Evolutionary conservation across 1,140 invertebrate genomes (phyloP).

Genomic region (Papilio polyxenes): DNA sequence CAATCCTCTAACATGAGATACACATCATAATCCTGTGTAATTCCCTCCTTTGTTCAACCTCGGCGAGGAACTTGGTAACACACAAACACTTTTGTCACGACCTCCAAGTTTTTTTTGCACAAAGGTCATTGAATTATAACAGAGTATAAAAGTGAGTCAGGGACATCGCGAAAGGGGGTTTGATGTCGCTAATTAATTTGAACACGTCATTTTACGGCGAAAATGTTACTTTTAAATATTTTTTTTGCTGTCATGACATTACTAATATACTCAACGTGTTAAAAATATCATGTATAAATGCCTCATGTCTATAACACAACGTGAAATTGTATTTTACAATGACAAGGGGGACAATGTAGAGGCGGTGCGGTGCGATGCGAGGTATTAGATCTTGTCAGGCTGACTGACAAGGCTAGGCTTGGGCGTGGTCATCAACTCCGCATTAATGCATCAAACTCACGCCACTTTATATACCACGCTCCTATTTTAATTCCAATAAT

Average conservation of each 20-base stretch:
- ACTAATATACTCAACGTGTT: not conserved
- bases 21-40: not conserved
- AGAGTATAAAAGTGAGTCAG: not conserved
- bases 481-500: not conserved
- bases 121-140: conserved; percentile 12
- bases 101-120: not conserved
- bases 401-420: not conserved
- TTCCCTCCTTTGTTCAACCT: not conserved
- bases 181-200: conserved; percentile 1
- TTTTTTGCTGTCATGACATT: not conserved
- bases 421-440: not conserved
- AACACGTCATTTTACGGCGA: not conserved
- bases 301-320: too few species aligned
- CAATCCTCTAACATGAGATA: not conserved
- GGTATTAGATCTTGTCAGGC: not conserved
- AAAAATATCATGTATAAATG: too few species aligned
- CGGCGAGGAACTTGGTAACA: not conserved
- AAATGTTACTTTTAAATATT: not conserved
- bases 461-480: not conserved
- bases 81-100: conserved; percentile 1
- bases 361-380: not conserved
- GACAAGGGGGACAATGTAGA: too few species aligned
- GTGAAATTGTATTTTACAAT: too few species aligned
- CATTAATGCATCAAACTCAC: not conserved
- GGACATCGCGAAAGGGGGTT: not conserved